phyloP scores from a whole-genome alignment of 2,888 invertebrate genomes.

The Eristalis pertinax region DNA sequence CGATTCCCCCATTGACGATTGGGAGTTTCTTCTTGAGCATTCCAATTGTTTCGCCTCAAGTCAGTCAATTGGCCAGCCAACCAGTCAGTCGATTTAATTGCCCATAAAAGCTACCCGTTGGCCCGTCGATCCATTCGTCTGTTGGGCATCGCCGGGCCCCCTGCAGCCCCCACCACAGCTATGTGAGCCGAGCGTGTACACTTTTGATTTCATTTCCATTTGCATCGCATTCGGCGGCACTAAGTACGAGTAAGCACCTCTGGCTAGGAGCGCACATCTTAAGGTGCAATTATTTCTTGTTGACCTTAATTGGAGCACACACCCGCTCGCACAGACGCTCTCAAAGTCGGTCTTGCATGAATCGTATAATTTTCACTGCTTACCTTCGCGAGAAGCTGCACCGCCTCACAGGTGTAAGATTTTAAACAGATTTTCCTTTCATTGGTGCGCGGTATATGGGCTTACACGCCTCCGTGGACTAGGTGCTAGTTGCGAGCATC shows the following conservation, averaged over 20 bases:
- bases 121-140: neutral
- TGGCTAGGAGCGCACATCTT: constrained; percentile 18
- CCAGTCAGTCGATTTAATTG: constrained; percentile 36
- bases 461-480: constrained; percentile 32
- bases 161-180: neutral
- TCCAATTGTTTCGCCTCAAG: constrained; percentile 25
- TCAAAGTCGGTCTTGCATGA: constrained; percentile 50
- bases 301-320: constrained; percentile 69
- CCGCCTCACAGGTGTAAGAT: constrained; percentile 59
- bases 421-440: constrained; percentile 63
- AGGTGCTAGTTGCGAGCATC: constrained; percentile 1
- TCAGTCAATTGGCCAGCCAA: constrained; percentile 9
- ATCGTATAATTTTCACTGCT: constrained; percentile 44
- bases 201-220: constrained; percentile 60
- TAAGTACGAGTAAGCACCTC: constrained; percentile 4
- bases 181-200: constrained; percentile 15
- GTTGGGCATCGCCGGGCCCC: neutral
- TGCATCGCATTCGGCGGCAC: constrained; percentile 9
- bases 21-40: constrained; percentile 50
- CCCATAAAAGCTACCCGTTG: constrained; percentile 32
- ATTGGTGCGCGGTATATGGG: neutral
- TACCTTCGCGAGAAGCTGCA: constrained; percentile 28
- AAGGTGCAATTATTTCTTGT: constrained; percentile 43
- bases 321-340: constrained; percentile 14
- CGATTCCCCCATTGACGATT: constrained; percentile 14